phyloP scores from a whole-genome alignment of 2,113 vertebrate species.

The Mesoclemmys tuberculata region DNA sequence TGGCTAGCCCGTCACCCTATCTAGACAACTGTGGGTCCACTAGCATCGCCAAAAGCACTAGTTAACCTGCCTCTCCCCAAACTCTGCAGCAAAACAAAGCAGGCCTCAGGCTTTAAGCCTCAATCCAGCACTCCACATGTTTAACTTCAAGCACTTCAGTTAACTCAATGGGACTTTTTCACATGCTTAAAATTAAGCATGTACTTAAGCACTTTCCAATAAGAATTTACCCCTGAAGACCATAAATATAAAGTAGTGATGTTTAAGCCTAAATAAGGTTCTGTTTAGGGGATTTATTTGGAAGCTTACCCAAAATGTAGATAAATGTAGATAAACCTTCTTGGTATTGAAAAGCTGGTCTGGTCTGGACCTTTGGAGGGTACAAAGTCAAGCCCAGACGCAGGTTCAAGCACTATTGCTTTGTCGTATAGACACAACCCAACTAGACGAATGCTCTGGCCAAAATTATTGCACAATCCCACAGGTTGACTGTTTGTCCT shows the following conservation, averaged over 20 bases:
- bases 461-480: neutral
- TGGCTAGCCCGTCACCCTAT: rapidly evolving
- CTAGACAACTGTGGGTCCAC: rapidly evolving
- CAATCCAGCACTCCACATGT: neutral
- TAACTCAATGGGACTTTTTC: rapidly evolving
- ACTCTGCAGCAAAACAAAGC: neutral
- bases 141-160: neutral
- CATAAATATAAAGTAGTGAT: rapidly evolving
- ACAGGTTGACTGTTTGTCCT: neutral
- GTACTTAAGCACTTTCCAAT: neutral
- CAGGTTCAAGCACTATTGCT: neutral
- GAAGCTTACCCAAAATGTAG: neutral
- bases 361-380: neutral
- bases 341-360: neutral
- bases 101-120: neutral
- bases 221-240: neutral
- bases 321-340: neutral
- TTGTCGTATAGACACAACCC: too few species aligned
- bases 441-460: neutral
- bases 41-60: neutral
- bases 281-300: neutral
- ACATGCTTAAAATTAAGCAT: neutral
- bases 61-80: neutral
- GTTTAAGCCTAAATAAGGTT: neutral
- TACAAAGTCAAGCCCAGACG: neutral